Percentiles rank a stretch among this genome's conserved stretches.
phyloP scores from a whole-genome alignment of 2,888 invertebrate genomes.

The Coelinius sp. region DNA sequence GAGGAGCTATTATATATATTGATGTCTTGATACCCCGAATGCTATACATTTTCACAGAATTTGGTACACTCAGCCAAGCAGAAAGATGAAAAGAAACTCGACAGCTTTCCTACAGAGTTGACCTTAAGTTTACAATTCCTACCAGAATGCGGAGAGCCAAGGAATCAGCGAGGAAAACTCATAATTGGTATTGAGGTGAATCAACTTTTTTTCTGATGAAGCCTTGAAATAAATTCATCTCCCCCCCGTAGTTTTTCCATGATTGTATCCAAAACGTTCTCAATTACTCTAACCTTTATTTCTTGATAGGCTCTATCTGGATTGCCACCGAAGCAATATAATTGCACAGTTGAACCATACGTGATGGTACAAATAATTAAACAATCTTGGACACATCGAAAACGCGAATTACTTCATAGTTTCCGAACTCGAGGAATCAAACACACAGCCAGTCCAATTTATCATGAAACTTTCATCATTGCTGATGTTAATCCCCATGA shows the following conservation, averaged over 20 bases:
- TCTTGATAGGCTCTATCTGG: slow-evolving; percentile 69
- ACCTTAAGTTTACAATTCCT: slow-evolving; percentile 67
- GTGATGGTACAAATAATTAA: slow-evolving; percentile 64
- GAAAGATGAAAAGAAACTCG: slow-evolving; percentile 56
- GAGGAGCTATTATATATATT: neutral
- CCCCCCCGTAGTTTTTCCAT: neutral
- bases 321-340: slow-evolving; percentile 71
- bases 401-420: slow-evolving; percentile 65
- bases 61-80: slow-evolving; percentile 58
- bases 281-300: slow-evolving; percentile 29
- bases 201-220: too few species aligned
- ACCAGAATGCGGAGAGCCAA: slow-evolving; percentile 57
- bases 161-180: slow-evolving; percentile 56
- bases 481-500: slow-evolving; percentile 65
- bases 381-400: slow-evolving; percentile 65
- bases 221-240: neutral
- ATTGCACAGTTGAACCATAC: slow-evolving; percentile 69
- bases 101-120: slow-evolving; percentile 65
- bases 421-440: slow-evolving; percentile 68
- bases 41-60: slow-evolving; percentile 51
- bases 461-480: slow-evolving; percentile 69
- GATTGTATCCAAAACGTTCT: too few species aligned
- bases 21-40: neutral
- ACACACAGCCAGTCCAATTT: slow-evolving; percentile 69
- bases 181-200: slow-evolving; percentile 67